phyloP scores from a whole-genome alignment of 2,888 invertebrate genomes.

The Lycophotia porphyrea region DNA sequence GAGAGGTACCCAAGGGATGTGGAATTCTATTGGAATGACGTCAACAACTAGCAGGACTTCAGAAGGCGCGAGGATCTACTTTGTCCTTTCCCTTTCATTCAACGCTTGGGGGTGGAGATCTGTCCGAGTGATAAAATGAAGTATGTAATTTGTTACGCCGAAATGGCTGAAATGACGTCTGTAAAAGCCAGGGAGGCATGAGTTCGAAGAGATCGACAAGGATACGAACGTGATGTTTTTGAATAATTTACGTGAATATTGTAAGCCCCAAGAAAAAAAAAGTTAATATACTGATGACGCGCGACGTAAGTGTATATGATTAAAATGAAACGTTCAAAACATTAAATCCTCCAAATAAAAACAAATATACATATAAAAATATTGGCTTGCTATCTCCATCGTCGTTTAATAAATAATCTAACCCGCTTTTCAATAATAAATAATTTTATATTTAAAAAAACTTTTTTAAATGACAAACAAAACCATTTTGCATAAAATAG shows the following conservation, averaged over 20 bases:
- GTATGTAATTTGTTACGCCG: constrained; percentile 77
- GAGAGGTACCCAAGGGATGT: constrained; percentile 88
- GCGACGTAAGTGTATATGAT: background rate
- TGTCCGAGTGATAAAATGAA: constrained; percentile 52
- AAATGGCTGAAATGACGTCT: constrained; percentile 82
- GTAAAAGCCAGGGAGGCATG: constrained; percentile 73
- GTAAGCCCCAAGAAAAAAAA: constrained; percentile 2
- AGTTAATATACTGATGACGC: background rate
- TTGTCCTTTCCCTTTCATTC: constrained; percentile 76
- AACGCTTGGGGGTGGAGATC: constrained; percentile 60
- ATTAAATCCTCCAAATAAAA: background rate
- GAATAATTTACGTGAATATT: background rate
- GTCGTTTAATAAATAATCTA: background rate
- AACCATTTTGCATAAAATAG: background rate
- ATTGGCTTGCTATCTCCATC: background rate
- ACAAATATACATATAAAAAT: background rate
- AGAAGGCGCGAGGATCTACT: constrained; percentile 78
- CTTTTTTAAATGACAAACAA: background rate
- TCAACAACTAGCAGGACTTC: constrained; percentile 90
- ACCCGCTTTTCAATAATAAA: background rate
- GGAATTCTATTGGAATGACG: constrained; percentile 89
- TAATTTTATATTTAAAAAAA: background rate
- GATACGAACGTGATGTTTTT: constrained; percentile 22
- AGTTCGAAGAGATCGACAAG: constrained; percentile 57
- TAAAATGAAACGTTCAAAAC: background rate